Evolutionary conservation across 2,888 invertebrate species (phyloP), one percentile per base, ranked within the genome.

Genomic region (Polyommatus iphigenia): DNA sequence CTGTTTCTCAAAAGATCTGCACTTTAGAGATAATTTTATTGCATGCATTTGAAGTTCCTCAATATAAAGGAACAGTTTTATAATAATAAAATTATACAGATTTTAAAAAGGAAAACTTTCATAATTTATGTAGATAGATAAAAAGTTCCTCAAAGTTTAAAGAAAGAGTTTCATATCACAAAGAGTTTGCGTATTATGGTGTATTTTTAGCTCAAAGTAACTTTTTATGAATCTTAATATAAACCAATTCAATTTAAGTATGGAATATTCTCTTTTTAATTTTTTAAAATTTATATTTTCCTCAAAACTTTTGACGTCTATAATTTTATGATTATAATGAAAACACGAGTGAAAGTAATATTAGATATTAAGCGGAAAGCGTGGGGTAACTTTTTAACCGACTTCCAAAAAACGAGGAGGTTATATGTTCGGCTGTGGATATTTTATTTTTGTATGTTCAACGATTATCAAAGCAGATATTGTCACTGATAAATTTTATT

Each of bases 101-200:
- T 54, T 24, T 50, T 46, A 13, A 75, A 29, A 75, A 75, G 75
- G 24, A 50, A 20, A 20, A 73, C n/a, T 54, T 75, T 73, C 8
- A 29, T 50, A 75, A 75, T 75, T 75, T 75, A 50, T 13, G 75
- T 18, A 75, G 75, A 75, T 50, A 41, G 41, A 41, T 72, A 75
- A 75, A 50, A 54, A 50, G 50, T 50, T 75, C 13, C 24, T 54
- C 46, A 41, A 46, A 41, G 41, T 73, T 41, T 15, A 10, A 46
- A 24, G 46, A 73, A 15, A 73, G 73, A 73, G 41, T 73, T 73
- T 73, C 46, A 46, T 73, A 41, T 73, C 46, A 73, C 73, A 46
- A 41, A 73, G 73, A 73, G 46, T 73, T 73, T 13, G 46, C 73
- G 20, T 46, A 41, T 20, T 46, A 15, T 73, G 46, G 46, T 46